phyloP scores from a whole-genome alignment of 30 jellyfish, hydroid and myxozoan genomes.

The Calvadosia cruxmelitensis region DNA sequence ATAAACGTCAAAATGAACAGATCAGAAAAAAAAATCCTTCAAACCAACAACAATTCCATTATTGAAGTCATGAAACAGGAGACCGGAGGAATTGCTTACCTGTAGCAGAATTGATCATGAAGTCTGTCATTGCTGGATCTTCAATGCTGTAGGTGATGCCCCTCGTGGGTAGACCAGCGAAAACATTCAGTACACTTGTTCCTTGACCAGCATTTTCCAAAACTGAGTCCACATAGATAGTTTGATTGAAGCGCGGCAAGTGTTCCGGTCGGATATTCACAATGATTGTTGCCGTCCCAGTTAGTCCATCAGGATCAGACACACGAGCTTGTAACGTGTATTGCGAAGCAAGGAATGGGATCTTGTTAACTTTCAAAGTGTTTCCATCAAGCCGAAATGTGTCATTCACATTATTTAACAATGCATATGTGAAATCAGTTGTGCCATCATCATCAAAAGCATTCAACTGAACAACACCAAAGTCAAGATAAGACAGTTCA shows the following conservation, averaged over 20 bases:
- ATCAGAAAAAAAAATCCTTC: too few relatives aligned
- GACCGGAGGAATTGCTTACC: too few relatives aligned
- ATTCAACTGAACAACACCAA: conserved; percentile 13
- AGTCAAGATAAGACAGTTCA: conserved; percentile 42
- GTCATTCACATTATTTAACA: neutral
- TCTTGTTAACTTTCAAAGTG: neutral
- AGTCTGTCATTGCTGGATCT: conserved; percentile 1
- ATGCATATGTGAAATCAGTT: neutral
- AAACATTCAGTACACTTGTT: neutral
- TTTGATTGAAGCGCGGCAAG: neutral
- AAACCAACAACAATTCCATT: too few relatives aligned
- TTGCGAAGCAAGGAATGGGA: conserved; percentile 3
- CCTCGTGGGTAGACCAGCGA: neutral
- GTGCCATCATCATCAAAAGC: conserved; percentile 38
- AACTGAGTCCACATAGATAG: neutral
- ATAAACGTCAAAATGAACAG: too few relatives aligned
- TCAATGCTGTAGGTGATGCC: conserved; percentile 6
- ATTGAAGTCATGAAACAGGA: too few relatives aligned
- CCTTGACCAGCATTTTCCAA: neutral
- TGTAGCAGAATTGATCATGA: neutral
- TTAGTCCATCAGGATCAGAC: conserved; percentile 8
- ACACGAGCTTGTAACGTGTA: neutral
- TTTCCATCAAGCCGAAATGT: neutral
- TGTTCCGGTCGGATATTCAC: conserved; percentile 7
- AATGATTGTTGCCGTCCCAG: neutral